Conservation (phyloP, 2,888 invertebrate species). For the Abrostola tripartita region DNA sequence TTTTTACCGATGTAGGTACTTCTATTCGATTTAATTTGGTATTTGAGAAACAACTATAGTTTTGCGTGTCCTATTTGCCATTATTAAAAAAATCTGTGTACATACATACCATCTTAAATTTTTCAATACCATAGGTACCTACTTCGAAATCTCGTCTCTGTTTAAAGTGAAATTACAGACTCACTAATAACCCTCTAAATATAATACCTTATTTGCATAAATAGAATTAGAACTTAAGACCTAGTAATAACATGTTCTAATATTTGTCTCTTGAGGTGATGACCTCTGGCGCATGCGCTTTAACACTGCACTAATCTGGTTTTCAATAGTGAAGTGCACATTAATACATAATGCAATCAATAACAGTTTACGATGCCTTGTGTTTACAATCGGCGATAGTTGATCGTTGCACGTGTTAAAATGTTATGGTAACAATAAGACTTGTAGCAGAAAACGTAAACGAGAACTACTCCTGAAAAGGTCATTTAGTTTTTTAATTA, state of each 20-base stretch:
- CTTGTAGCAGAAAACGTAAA: too few relatives aligned
- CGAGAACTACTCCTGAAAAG: too few relatives aligned
- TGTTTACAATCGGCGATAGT: conserved; percentile 1
- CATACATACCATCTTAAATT: background rate
- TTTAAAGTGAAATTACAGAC: background rate
- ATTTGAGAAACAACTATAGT: too few relatives aligned
- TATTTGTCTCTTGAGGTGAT: background rate
- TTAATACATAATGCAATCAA: background rate
- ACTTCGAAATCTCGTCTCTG: too few relatives aligned
- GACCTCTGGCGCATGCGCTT: conserved; percentile 1
- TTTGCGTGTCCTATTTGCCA: too few relatives aligned
- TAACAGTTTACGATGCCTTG: background rate
- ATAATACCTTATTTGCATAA: background rate
- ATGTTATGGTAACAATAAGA: background rate
- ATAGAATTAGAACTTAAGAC: background rate
- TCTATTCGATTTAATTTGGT: too few relatives aligned
- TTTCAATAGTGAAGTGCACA: background rate
- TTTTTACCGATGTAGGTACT: too few relatives aligned
- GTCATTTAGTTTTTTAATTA: too few relatives aligned
- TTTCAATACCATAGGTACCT: background rate
- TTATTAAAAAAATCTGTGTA: background rate
- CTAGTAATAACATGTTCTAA: background rate
- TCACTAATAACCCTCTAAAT: background rate
- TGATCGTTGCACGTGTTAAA: background rate
- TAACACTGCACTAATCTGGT: background rate